Percentiles rank a stretch among this genome's conserved stretches.
phyloP scores from a whole-genome alignment of 2,113 vertebrate species.

The Dryoscopus gambensis region DNA sequence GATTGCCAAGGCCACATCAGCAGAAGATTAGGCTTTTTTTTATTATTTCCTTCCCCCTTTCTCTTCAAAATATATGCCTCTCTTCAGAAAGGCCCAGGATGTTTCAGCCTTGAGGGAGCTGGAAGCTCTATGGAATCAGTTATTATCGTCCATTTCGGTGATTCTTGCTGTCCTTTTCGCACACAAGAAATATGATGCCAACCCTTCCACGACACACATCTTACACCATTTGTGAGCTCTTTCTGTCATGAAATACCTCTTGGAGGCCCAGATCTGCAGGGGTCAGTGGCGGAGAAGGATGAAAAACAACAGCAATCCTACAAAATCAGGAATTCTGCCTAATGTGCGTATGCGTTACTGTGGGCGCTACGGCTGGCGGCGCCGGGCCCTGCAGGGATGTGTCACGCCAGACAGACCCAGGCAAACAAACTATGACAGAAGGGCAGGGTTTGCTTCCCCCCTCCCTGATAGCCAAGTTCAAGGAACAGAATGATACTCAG shows the following conservation, averaged over 20 bases:
- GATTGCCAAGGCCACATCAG: conserved; percentile 33
- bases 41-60: neutral
- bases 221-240: neutral
- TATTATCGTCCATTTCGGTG: neutral
- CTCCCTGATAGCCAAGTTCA: neutral
- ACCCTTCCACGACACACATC: neutral
- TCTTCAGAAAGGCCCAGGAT: neutral
- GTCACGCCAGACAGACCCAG: neutral
- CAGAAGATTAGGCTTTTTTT: neutral
- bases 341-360: neutral
- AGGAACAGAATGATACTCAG: neutral
- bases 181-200: conserved; percentile 3
- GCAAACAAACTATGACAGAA: neutral
- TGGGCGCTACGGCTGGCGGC: neutral
- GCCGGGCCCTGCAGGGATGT: neutral
- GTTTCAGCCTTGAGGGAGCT: conserved; percentile 54
- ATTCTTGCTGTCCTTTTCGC: neutral
- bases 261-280: neutral
- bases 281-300: neutral
- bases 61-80: neutral
- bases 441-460: neutral
- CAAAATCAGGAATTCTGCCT: neutral
- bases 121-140: neutral
- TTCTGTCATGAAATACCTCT: conserved; percentile 14
- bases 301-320: conserved; percentile 9